phyloP scores from a whole-genome alignment of 2,797 vertebrate genomes.

The Triplophysa bombifrons region DNA sequence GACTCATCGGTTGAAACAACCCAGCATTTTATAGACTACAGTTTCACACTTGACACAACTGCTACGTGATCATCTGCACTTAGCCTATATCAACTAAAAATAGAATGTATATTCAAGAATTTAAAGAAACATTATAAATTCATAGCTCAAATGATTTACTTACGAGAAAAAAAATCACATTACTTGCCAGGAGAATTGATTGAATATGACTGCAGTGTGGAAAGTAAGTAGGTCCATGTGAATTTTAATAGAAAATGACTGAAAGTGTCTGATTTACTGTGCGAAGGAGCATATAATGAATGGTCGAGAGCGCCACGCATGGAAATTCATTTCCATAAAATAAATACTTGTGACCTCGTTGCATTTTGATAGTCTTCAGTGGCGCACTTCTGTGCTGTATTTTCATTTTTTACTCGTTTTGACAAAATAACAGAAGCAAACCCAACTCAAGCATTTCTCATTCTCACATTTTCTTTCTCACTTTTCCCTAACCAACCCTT shows the following conservation, averaged over 20 bases:
- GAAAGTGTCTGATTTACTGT: slow-evolving; percentile 53
- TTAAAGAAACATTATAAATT: not conserved
- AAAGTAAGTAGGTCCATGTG: slow-evolving; percentile 45
- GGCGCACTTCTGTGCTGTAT: slow-evolving; percentile 9
- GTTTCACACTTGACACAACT: not conserved
- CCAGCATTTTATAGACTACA: not conserved
- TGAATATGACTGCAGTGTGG: slow-evolving; percentile 45
- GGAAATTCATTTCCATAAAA: slow-evolving; percentile 57
- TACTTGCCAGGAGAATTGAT: slow-evolving; percentile 53
- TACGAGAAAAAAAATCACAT: slow-evolving; percentile 38
- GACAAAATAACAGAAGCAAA: slow-evolving; percentile 42
- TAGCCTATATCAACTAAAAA: not conserved
- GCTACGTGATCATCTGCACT: not conserved
- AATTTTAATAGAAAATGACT: slow-evolving; percentile 55
- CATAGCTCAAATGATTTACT: slow-evolving; percentile 50
- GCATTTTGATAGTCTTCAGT: slow-evolving; percentile 49
- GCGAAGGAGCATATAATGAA: slow-evolving; percentile 55
- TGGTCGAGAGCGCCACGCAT: slow-evolving; percentile 34
- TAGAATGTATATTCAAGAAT: not conserved
- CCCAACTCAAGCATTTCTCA: slow-evolving; percentile 6
- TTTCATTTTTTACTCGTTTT: slow-evolving; percentile 34
- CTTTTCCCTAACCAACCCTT: not conserved
- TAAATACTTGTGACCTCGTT: slow-evolving; percentile 53
- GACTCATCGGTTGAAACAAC: no score
- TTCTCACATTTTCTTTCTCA: slow-evolving; percentile 1